A percentile compares a stretch with the other conserved stretches of the same genome.
phyloP scores from a whole-genome alignment of 1,140 invertebrate genomes.

The Cheumatopsyche charites region DNA sequence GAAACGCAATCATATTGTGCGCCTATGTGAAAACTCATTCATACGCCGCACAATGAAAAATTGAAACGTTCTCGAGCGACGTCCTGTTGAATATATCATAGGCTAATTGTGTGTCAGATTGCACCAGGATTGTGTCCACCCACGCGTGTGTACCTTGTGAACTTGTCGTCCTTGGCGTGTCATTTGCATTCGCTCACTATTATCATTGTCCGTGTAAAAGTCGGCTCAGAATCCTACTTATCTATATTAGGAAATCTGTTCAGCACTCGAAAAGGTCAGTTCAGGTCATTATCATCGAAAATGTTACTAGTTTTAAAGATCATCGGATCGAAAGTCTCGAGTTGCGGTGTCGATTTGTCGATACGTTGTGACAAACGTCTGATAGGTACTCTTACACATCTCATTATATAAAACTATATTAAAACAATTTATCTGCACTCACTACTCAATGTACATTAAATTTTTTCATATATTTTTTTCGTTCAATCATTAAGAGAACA shows the following conservation, averaged over 20 bases:
- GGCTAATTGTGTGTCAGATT: slow-evolving; percentile 24
- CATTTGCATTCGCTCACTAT: slow-evolving; percentile 19
- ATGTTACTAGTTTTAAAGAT: too few relatives aligned
- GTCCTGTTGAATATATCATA: slow-evolving; percentile 19
- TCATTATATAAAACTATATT: too few relatives aligned
- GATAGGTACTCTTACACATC: too few relatives aligned
- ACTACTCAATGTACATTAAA: too few relatives aligned
- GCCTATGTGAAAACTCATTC: slow-evolving; percentile 4
- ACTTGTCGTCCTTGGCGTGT: slow-evolving; percentile 11
- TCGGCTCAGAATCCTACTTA: not conserved
- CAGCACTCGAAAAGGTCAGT: too few relatives aligned
- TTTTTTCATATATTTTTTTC: too few relatives aligned
- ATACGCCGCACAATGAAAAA: slow-evolving; percentile 9
- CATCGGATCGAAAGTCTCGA: too few relatives aligned
- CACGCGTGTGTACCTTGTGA: not conserved
- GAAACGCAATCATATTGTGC: not conserved
- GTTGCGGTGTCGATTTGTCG: too few relatives aligned
- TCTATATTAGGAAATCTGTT: not conserved
- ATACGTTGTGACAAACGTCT: too few relatives aligned
- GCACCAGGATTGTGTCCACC: slow-evolving; percentile 20
- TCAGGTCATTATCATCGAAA: too few relatives aligned
- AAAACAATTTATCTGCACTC: too few relatives aligned
- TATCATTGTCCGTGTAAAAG: not conserved
- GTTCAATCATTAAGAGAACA: too few relatives aligned
- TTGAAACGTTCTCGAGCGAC: not conserved